Base-by-base conservation (phyloP, 1,140 invertebrate genomes). In the Pseudomyrmex dendroicus region DNA sequence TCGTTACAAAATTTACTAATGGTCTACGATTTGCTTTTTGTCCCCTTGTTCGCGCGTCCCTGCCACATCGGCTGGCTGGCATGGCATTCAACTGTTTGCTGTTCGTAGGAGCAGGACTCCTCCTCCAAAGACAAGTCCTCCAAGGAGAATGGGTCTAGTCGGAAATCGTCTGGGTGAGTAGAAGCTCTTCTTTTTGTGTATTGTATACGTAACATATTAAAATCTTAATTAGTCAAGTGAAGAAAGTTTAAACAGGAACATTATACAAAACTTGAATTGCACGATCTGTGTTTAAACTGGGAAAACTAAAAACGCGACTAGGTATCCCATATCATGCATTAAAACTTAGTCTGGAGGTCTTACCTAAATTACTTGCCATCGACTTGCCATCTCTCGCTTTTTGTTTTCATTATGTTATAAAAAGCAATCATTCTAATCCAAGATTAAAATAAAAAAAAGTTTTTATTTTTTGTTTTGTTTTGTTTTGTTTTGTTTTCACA, bases 41-140 rank as follows among this genome's bases (percentile, higher is more conserved):
- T 93, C 92, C 93, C 94, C 91, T 93, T 93, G 93, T 93, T 93
- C 93, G 92, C 92, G 93, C 94, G 92, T 94, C 93, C 93, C 93
- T 92, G 94, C 93, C 93, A 94, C 92, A 93, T 94, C 94, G 93
- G 86, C 91, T 95, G 93, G 92, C 95, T 95, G 95, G 94, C 94
- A 95, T 95, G 94, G 94, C 94, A 94, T 93, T 94, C 94, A 94
- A 93, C 93, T 93, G 93, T 95, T 95, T 95, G 95, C 95, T 95
- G 95, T 96, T 95, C 95, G 94, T 95, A 96, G 95, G 95, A 96
- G 92, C 95, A 95, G 92, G 93, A 93, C 87, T 90, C 90, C 78
- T 90, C 90, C 73, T 90, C 93, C 91, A 95, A 95, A 94, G 95
- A 95, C 88, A 95, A 94, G 91, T 89, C 91, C 52, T 90, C 92